Evolutionary conservation across 2,888 invertebrate species (phyloP), one percentile per base, ranked within the genome.

Genomic region (Bellardia pandia): DNA sequence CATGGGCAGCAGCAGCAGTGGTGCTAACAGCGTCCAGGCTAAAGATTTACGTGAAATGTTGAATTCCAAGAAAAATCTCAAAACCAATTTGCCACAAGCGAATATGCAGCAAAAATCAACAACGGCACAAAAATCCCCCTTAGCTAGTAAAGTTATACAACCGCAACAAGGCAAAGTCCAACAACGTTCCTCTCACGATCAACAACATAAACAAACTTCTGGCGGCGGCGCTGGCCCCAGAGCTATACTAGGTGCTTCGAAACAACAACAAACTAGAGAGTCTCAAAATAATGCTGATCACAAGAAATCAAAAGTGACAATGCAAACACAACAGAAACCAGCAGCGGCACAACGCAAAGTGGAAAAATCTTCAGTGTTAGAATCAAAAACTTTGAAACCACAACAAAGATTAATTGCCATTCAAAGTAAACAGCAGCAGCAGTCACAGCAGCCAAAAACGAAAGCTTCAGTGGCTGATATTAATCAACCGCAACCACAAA

Each of bases 21-120:
- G 64, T 69, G 72, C n/a, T 45, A 88, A 56, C 42, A 84, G 58
- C 11, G 16, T 64, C 4, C 88, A 88, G 68, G 5, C 74, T 37
- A 87, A 85, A 79, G 89, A 89, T 85, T 86, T 89, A 16, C 88
- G 89, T 40, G 88, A 88, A 68, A 83, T 88, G 86, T 81, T 89
- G 42, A 89, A 88, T 76, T 76, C 86, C 8, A 89, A 89, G 86
- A 90, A 64, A 88, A 86, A 82, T 64, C 56, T 62, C 2, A 80
- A 71, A 71, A 62, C 14, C 7, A 80, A 75, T 69, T 51, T 62
- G 62, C 87, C 88, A 71, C 85, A 72, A 72, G 3, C 48, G 3
- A 48, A 14, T 9, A 62, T 75, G n/a, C 58, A 88, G 53, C 80
- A 88, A 45, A 88, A 80, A 76, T 5, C 79, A 42, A 68, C 77